These are phyloP conservation scores for Ailurus styani DNA, from an alignment of 2,113 vertebrate species.

Conservation along the genomic window DNA sequence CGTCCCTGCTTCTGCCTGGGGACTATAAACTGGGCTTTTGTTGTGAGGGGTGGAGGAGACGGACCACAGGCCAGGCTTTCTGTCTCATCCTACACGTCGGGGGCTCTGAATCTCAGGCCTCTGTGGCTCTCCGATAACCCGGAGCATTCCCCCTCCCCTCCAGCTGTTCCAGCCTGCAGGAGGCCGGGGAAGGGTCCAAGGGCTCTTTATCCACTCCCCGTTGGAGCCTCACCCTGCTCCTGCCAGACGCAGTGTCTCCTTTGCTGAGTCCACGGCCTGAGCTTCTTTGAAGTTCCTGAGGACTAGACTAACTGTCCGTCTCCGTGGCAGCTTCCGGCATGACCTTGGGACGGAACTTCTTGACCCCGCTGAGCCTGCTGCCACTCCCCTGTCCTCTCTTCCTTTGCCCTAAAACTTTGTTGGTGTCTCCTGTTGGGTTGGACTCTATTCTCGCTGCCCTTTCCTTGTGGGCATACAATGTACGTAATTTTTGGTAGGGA, in stretches of 20 bases:
- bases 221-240: neutral
- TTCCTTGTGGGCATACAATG: neutral
- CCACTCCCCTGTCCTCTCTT: neutral
- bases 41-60: neutral
- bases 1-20: neutral
- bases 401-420: neutral
- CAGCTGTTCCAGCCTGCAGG: neutral
- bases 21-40: neutral
- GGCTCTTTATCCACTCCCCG: neutral
- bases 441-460: neutral
- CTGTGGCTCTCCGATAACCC: fast-evolving
- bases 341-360: neutral
- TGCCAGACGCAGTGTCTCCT: neutral
- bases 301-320: no score
- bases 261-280: neutral
- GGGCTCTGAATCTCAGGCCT: neutral
- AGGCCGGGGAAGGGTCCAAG: fast-evolving
- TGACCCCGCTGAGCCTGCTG: neutral
- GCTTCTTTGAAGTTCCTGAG: neutral
- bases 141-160: fast-evolving
- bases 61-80: neutral
- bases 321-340: fast-evolving
- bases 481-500: neutral
- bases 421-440: neutral
- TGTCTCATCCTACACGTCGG: fast-evolving